Percentiles rank a stretch among this genome's conserved stretches.
Evolutionary conservation across 1,140 invertebrate species (phyloP).

Genomic region (Drosophila sulfurigaster): DNA sequence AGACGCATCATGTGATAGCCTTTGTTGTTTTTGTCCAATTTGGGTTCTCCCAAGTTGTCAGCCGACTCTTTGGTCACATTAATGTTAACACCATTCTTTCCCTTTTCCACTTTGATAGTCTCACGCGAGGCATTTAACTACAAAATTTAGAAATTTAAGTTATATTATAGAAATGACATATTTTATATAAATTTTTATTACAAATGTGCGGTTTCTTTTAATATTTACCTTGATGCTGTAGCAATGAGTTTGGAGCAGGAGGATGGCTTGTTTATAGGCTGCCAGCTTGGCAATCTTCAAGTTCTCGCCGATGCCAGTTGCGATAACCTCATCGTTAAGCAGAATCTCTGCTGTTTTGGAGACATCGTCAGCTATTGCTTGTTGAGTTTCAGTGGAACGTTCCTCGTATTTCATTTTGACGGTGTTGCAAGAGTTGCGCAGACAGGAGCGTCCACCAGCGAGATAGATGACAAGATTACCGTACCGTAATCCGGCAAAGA

Average conservation of each 20-base stretch:
- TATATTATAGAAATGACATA: too few relatives aligned
- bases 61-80: slow-evolving; percentile 66
- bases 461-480: slow-evolving; percentile 60
- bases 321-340: slow-evolving; percentile 82
- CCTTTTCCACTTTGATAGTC: slow-evolving; percentile 74
- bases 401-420: slow-evolving; percentile 51
- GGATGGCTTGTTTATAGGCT: slow-evolving; percentile 84
- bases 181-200: too few relatives aligned
- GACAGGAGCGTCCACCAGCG: slow-evolving; percentile 64
- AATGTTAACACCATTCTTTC: slow-evolving; percentile 67
- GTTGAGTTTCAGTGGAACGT: slow-evolving; percentile 2
- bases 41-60: slow-evolving; percentile 55
- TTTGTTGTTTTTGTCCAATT: slow-evolving; percentile 86
- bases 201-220: too few relatives aligned
- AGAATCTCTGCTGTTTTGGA: slow-evolving; percentile 53
- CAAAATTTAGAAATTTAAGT: not conserved
- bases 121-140: slow-evolving; percentile 70
- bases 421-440: slow-evolving; percentile 56
- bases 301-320: slow-evolving; percentile 63
- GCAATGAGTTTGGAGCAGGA: slow-evolving; percentile 85
- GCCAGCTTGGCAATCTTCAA: slow-evolving; percentile 85
- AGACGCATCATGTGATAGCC: slow-evolving; percentile 90
- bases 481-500: slow-evolving; percentile 61
- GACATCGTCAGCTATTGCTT: slow-evolving; percentile 4
- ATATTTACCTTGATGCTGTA: slow-evolving; percentile 86